Conservation (phyloP, 2,888 invertebrate species). For the Nomada goodeniana region DNA sequence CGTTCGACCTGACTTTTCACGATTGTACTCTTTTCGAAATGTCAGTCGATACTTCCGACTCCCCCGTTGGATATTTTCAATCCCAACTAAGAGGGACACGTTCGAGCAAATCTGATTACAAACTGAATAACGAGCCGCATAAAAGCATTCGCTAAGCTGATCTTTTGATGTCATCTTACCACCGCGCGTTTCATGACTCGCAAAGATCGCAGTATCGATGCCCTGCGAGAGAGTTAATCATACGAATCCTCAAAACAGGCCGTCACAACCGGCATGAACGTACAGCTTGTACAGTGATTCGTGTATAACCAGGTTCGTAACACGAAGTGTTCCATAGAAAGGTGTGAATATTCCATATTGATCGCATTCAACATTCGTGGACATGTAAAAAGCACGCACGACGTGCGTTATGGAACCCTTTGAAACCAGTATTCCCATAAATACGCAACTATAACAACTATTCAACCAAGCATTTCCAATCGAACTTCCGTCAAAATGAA, state of each 20-base stretch:
- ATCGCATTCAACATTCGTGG: background rate
- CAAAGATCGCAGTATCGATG: slow-evolving; percentile 41
- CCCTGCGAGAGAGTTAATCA: slow-evolving; percentile 30
- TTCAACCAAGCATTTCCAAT: too few species aligned
- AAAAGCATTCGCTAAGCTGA: slow-evolving; percentile 26
- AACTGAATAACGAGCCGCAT: slow-evolving; percentile 26
- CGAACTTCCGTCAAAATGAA: too few species aligned
- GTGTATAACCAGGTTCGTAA: slow-evolving; percentile 3
- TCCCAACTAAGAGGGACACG: slow-evolving; percentile 21
- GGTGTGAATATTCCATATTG: background rate
- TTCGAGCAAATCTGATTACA: slow-evolving; percentile 32
- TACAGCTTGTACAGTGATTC: slow-evolving; percentile 20
- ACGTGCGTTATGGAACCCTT: too few species aligned
- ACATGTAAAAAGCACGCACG: too few species aligned
- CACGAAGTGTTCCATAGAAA: background rate
- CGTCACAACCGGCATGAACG: slow-evolving; percentile 40
- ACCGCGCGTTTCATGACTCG: slow-evolving; percentile 34
- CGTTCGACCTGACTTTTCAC: background rate
- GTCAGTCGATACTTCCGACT: slow-evolving; percentile 13
- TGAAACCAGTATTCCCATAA: background rate
- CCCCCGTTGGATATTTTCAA: background rate
- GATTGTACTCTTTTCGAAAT: background rate
- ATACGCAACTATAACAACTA: too few species aligned
- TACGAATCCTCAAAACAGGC: slow-evolving; percentile 30
- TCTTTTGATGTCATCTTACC: slow-evolving; percentile 45